Conservation (phyloP, 2,888 invertebrate species). For the Platycheirus albimanus region DNA sequence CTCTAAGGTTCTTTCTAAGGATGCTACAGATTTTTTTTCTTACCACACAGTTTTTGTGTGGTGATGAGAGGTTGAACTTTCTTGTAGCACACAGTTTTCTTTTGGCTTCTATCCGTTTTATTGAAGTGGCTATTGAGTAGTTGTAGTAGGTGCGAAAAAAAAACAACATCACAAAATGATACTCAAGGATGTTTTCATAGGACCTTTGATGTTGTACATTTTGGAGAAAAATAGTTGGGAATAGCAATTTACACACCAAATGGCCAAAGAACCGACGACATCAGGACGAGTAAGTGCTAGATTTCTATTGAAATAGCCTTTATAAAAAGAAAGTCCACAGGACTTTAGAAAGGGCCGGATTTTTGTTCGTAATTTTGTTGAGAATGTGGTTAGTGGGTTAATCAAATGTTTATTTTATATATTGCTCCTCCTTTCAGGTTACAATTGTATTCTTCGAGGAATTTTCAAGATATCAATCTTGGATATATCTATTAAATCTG, state of each 20-base stretch:
- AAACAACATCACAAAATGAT: slow-evolving; percentile 38
- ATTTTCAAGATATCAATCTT: too few relatives aligned
- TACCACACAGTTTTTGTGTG: slow-evolving; percentile 9
- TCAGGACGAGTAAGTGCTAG: slow-evolving; percentile 45
- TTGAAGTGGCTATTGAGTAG: slow-evolving; percentile 71
- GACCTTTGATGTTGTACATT: slow-evolving; percentile 61
- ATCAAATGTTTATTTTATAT: too few relatives aligned
- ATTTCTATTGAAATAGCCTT: slow-evolving; percentile 31
- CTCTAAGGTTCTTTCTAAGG: slow-evolving; percentile 52
- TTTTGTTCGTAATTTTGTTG: slow-evolving; percentile 46
- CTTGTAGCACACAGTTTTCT: slow-evolving; percentile 12
- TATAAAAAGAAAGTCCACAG: slow-evolving; percentile 32
- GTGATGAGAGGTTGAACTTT: slow-evolving; percentile 11
- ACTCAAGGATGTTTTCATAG: slow-evolving; percentile 68
- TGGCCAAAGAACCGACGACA: slow-evolving; percentile 16
- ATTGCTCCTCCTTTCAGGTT: too few relatives aligned
- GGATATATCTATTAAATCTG: too few relatives aligned
- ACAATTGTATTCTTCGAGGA: too few relatives aligned
- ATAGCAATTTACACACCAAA: slow-evolving; percentile 24
- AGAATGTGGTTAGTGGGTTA: not conserved
- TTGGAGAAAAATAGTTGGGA: slow-evolving; percentile 50
- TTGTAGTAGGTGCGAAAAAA: slow-evolving; percentile 64
- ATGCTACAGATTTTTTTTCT: slow-evolving; percentile 43
- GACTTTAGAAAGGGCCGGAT: not conserved
- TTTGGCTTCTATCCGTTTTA: slow-evolving; percentile 52